Evolutionary conservation across 2,797 vertebrate species (phyloP), one percentile per base, ranked within the genome.

Genomic region (Coendou prehensilis): DNA sequence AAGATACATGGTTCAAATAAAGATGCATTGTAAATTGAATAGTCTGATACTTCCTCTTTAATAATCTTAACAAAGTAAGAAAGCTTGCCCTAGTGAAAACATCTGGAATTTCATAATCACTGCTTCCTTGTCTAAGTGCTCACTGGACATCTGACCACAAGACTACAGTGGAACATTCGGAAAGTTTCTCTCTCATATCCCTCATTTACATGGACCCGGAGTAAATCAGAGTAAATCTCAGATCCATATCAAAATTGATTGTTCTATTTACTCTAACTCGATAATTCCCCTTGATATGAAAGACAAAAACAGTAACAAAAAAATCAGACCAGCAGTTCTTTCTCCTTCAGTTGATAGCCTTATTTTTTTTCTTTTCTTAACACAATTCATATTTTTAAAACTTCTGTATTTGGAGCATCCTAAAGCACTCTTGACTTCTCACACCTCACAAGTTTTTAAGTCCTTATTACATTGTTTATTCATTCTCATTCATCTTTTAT

Each of bases 301-400:
- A 83, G 8, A 63, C 57, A 80, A 54, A 87, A n/a, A 50, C 4
- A 57, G 81, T 17, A 47, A 45, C 26, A 5, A 82, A 18, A 18
- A 54, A 83, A 61, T 71, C 9, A 33, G n/a, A 15, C 69, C 6
- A 86, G 0, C 11, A 75, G 15, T 67, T 64, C 17, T 87, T 96
- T 33, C 0, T n/a, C 8, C 14, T 17, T 28, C 1, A 5, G 28
- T 7, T 23, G 26, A 8, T 37, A 14, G 47, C 1, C 0, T 81
- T 81, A 78, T 14, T 1, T 6, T 41, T 59, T 73, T 33, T 30
- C 13, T 87, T 28, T 71, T 83, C 9, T 67, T n/a, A 83, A 69
- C 9, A n/a, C 2, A 63, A 10, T 5, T 85, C 37, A 9, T 63
- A 57, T 37, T 85, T 92, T 84, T 83, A 69, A 93, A 59, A 23